Evolutionary conservation across 2,113 vertebrate species (phyloP).

Genomic region (Odocoileus virginianus): DNA sequence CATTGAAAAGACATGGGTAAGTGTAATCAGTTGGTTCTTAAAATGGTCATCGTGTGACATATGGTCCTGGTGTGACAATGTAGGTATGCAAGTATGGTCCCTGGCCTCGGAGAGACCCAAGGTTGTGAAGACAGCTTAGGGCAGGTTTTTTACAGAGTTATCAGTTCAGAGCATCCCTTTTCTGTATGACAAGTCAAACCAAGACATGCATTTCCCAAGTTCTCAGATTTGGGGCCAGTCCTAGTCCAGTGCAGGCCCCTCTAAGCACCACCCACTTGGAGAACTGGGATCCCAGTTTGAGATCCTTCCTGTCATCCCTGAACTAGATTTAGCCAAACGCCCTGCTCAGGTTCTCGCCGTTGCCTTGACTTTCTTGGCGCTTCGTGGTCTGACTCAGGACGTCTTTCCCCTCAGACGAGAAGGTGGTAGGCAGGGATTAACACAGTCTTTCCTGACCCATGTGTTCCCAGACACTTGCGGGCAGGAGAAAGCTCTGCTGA

Average conservation of each 20-base stretch:
- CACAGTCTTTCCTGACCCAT: neutral
- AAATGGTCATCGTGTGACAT: neutral
- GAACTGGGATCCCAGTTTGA: neutral
- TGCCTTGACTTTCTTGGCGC: neutral
- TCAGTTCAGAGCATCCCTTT: neutral
- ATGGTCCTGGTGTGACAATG: neutral
- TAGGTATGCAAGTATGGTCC: neutral
- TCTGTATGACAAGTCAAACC: neutral
- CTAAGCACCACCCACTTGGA: neutral
- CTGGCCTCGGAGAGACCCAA: neutral
- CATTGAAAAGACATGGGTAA: neutral
- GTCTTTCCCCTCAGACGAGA: neutral
- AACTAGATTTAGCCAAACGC: neutral
- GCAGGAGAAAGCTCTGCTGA: neutral
- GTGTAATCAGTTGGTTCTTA: neutral
- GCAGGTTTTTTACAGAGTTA: neutral
- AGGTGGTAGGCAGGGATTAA: neutral
- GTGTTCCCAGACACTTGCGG: neutral
- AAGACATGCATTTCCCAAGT: neutral
- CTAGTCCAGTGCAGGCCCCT: neutral
- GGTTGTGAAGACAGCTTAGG: neutral
- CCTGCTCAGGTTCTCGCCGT: neutral
- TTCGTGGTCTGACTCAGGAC: neutral
- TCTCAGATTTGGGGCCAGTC: neutral
- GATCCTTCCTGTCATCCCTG: neutral